Evolutionary conservation across 2,888 invertebrate species (phyloP), one percentile per base, ranked within the genome.

Genomic region (Phyto melanocephala): DNA sequence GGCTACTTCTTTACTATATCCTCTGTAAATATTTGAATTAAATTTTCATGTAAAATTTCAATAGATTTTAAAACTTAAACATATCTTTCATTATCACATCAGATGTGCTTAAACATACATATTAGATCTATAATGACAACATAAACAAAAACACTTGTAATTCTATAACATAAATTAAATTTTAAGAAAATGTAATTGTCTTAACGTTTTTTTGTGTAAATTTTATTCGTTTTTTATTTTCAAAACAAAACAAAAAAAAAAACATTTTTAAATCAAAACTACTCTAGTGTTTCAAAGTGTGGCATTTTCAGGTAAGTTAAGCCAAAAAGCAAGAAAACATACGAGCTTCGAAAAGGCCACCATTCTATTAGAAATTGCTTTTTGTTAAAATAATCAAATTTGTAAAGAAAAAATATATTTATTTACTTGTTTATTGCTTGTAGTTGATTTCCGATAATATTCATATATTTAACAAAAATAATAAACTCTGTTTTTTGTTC

Each of bases 241-340:
- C 67, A 67, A 76, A 58, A 24, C 6, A 86, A 89, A 76, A 47
- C 37, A 50, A 72, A 63, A 35, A 22, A 68, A 45, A 45, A 54
- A 17, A 35, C 24, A 52, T 28, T 5, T 42, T 11, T 17, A 37
- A 80, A 37, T 45, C 58, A 70, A 70, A 75, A 65, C 65, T 63
- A 90, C 88, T 91, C 87, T 95, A 96, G 96, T 96, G 96, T 96
- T 96, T 95, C 96, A 96, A 95, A 96, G 96, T 93, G 96, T 96
- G 95, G 96, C 96, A 92, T 96, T 96, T 94, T 96, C 96, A 93
- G 96, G 96, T 96, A 96, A 96, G 96, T 91, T 84, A 72, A 24
- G 62, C 17, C 10, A 65, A 35, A 65, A 33, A 62, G n/a, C n/a
- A 68, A 33, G 17, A 33, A 72, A 47, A 1, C 50, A 60, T 56